A percentile compares a stretch with the other conserved stretches of the same genome.
Conservation (phyloP, 2,888 invertebrate species). For the Parnassius mnemosyne region DNA sequence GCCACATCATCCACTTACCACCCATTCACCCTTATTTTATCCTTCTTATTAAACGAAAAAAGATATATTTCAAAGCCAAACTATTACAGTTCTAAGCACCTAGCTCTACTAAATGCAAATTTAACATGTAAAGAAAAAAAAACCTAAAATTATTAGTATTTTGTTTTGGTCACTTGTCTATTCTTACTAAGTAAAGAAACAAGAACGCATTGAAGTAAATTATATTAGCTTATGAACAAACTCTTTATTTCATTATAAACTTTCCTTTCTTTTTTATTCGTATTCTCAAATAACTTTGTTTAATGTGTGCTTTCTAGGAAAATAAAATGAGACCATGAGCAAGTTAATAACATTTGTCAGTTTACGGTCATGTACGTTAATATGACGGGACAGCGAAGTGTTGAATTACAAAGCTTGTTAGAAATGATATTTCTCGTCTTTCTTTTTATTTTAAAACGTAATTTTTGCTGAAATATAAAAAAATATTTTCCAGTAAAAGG, state of each 20-base stretch:
- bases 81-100: too few relatives aligned
- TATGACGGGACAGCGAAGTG: not conserved
- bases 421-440: too few relatives aligned
- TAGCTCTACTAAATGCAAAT: too few relatives aligned
- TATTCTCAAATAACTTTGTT: slow-evolving; percentile 5
- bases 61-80: too few relatives aligned
- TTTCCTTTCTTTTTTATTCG: slow-evolving; percentile 4
- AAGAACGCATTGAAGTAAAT: not conserved
- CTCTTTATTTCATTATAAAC: slow-evolving; percentile 8
- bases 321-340: not conserved
- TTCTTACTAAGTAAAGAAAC: not conserved
- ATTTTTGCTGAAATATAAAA: too few relatives aligned
- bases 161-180: not conserved
- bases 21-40: too few relatives aligned
- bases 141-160: not conserved
- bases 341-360: slow-evolving; percentile 1
- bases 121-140: too few relatives aligned
- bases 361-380: not conserved
- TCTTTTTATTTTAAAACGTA: too few relatives aligned
- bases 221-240: not conserved
- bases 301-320: not conserved
- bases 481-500: too few relatives aligned
- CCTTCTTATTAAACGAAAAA: too few relatives aligned
- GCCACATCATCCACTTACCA: too few relatives aligned
- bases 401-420: too few relatives aligned